These are phyloP conservation scores for Aspidiotus destructor DNA, from an alignment of 2,888 invertebrate species.

Conservation along the genomic window DNA sequence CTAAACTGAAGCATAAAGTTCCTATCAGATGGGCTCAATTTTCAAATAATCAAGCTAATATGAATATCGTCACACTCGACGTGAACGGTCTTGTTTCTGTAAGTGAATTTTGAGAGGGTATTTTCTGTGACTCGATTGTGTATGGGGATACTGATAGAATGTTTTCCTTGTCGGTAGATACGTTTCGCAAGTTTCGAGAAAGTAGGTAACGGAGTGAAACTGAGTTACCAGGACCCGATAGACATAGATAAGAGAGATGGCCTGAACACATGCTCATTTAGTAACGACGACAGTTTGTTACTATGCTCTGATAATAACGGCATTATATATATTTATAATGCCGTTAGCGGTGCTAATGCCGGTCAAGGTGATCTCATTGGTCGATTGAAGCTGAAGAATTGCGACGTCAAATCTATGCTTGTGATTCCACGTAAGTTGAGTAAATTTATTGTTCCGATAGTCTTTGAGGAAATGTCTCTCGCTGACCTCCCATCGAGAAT, in stretches of 20 bases:
- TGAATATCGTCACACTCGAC: slow-evolving; percentile 22
- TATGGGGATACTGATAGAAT: too few species aligned
- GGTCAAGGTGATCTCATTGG: neutral
- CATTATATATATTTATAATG: neutral
- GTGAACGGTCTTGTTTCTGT: slow-evolving; percentile 31
- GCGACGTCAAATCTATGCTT: neutral
- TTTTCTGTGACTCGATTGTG: too few species aligned
- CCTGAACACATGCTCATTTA: neutral
- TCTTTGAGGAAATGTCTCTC: too few species aligned
- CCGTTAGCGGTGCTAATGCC: neutral
- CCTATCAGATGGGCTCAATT: slow-evolving; percentile 33
- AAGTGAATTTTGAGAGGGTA: neutral
- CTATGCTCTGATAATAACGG: neutral
- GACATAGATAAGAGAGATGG: too few species aligned
- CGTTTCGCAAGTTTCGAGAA: too few species aligned
- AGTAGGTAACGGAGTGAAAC: too few species aligned
- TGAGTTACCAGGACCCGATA: too few species aligned
- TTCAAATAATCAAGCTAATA: slow-evolving; percentile 15
- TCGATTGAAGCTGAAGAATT: neutral
- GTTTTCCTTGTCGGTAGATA: too few species aligned
- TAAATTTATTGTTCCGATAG: too few species aligned
- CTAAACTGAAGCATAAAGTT: slow-evolving; percentile 8
- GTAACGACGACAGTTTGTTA: neutral
- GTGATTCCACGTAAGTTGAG: neutral
- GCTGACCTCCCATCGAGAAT: too few species aligned